Base-by-base conservation (phyloP, 2,113 vertebrate species). In the Pimephales promelas region DNA sequence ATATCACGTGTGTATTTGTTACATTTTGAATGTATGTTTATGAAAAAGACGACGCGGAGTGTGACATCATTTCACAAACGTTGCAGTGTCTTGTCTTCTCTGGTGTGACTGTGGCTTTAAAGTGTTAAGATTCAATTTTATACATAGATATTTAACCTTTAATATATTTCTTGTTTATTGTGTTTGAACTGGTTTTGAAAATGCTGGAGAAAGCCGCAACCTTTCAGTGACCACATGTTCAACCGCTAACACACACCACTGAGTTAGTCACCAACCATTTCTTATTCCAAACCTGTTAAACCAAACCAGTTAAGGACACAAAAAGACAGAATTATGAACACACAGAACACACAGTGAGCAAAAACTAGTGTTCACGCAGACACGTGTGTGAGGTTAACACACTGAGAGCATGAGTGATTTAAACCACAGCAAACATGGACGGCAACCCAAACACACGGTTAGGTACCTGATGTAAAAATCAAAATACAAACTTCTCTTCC, bases 391-490 rank as follows among this genome's bases (percentile, higher is more conserved):
- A 62, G 77, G 64, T 77, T 64, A 16, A 71, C 75, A 40, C 47
- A 59, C 81, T 45, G 54, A 80, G 57, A 59, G 64, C 64, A 84
- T 72, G 86, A 64, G 70, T 28, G 71, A 40, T 47, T 86, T 77
- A 86, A 78, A 88, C 84, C 81, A 79, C 20, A 86, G 75, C 68
- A 70, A 83, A 84, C 75, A 79, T 79, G 80, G 34, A 86, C 1
- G 34, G 59, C 84, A 86, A 72, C 81, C 79, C 72, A 83, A 54
- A 82, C 75, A 78, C 85, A 81, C n/a, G 31, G 28, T 84, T 76
- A 93, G 92, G 83, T 95, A 95, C 94, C 94, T 95, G 93, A 94
- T 94, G 93, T 95, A 95, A 94, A 95, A 95, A 94, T 95, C 94
- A 95, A 95, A 95, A 94, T 95, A 95, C 89, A 95, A 94, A 90